These are phyloP conservation scores for Macroteleia sp. DNA, from an alignment of 2,888 invertebrate genomes.

Conservation along the genomic window DNA sequence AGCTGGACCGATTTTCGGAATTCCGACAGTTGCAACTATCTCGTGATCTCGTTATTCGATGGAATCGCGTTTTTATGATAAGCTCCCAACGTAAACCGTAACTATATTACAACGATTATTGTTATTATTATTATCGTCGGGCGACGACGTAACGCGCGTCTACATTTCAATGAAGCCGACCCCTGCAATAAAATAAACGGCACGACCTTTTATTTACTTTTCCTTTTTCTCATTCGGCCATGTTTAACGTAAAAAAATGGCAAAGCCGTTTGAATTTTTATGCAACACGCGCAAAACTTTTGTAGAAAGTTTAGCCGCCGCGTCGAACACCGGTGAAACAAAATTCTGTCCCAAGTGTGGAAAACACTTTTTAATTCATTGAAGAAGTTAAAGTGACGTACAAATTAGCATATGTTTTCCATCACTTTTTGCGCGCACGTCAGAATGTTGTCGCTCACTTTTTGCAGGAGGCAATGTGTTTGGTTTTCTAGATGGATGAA, in stretches of 20 bases:
- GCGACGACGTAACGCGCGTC: no score
- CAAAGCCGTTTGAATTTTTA: constrained; percentile 58
- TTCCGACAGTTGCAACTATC: constrained; percentile 20
- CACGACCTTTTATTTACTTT: constrained; percentile 32
- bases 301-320: constrained; percentile 14
- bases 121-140: constrained; percentile 40
- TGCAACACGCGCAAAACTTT: constrained; percentile 35
- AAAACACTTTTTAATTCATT: constrained; percentile 56
- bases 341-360: constrained; percentile 15
- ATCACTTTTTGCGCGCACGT: constrained; percentile 26
- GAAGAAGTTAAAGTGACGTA: constrained; percentile 37
- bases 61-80: constrained; percentile 45
- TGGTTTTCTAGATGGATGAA: constrained; percentile 20
- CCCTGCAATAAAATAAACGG: constrained; percentile 24
- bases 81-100: constrained; percentile 32
- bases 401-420: constrained; percentile 44
- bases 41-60: constrained; percentile 40
- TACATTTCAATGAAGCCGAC: constrained; percentile 41
- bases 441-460: constrained; percentile 48
- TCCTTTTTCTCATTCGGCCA: not conserved
- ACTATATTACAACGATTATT: constrained; percentile 41
- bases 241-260: constrained; percentile 43
- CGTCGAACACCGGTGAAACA: constrained; percentile 13
- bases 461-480: constrained; percentile 24
- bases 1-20: constrained; percentile 42